Evolutionary conservation across 2,797 vertebrate genomes (phyloP).

Genomic region (Macrochelys suwanniensis): DNA sequence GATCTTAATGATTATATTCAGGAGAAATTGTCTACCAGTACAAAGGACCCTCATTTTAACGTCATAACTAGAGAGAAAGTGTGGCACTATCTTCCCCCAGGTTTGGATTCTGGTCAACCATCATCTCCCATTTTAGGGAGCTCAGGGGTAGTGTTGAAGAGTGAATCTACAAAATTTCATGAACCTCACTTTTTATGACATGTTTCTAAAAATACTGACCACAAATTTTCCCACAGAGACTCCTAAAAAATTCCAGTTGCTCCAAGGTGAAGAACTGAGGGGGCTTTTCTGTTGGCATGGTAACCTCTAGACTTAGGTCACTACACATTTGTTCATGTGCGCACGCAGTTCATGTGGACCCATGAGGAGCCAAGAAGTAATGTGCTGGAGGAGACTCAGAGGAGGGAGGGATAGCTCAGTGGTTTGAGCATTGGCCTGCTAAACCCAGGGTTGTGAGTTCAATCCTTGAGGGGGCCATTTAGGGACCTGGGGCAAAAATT

Average conservation of each 20-base stretch:
- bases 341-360: fast-evolving
- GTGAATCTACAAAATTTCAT: neutral
- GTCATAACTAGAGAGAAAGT: neutral
- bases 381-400: neutral
- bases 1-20: slow-evolving; percentile 30
- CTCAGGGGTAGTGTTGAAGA: neutral
- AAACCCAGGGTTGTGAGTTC: too few species aligned
- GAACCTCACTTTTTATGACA: neutral
- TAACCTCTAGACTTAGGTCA: neutral
- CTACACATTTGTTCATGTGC: neutral
- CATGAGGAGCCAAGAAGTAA: neutral
- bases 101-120: neutral
- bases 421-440: too few species aligned
- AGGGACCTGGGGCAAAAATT: too few species aligned
- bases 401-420: neutral
- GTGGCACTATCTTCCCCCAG: neutral
- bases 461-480: too few species aligned
- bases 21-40: slow-evolving; percentile 9
- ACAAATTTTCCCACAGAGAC: neutral
- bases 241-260: neutral
- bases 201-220: neutral
- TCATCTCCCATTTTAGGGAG: fast-evolving
- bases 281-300: fast-evolving
- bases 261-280: neutral
- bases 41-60: slow-evolving; percentile 20